Conservation (phyloP, 2,113 vertebrate species). For the Ia io region DNA sequence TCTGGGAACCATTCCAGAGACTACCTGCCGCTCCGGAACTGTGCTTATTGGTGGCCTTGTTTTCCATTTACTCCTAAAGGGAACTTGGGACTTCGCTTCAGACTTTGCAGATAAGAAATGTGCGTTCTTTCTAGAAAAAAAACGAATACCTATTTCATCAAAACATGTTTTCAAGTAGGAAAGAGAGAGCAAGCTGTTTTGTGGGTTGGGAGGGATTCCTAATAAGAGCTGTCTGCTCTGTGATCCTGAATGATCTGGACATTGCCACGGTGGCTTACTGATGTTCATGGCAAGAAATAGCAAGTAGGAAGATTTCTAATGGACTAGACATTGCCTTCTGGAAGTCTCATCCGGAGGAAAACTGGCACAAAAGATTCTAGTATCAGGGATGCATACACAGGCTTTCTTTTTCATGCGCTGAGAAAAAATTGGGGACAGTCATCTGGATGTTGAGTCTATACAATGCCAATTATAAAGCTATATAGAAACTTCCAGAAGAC, state of each 20-base stretch:
- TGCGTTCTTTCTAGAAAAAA: neutral
- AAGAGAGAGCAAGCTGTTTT: neutral
- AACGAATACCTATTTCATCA: neutral
- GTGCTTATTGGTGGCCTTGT: neutral
- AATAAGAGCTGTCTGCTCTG: neutral
- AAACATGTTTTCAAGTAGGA: neutral
- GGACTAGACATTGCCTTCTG: neutral
- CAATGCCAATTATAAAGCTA: neutral
- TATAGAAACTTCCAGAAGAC: neutral
- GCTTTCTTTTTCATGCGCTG: neutral
- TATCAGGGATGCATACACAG: neutral
- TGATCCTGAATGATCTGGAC: neutral
- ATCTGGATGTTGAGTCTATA: neutral
- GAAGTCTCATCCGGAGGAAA: neutral
- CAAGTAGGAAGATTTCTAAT: neutral
- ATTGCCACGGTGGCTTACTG: neutral
- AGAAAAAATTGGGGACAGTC: neutral
- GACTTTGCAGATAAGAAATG: neutral
- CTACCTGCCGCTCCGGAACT: neutral
- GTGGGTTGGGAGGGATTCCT: neutral
- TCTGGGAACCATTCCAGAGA: slow-evolving; percentile 4
- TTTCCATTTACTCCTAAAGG: slow-evolving; percentile 12
- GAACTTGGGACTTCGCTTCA: slow-evolving; percentile 17
- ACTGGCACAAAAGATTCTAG: neutral
- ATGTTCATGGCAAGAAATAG: neutral